Evolutionary conservation across 2,797 vertebrate species (phyloP), one percentile per base, ranked within the genome.

Genomic region (Merluccius polli): DNA sequence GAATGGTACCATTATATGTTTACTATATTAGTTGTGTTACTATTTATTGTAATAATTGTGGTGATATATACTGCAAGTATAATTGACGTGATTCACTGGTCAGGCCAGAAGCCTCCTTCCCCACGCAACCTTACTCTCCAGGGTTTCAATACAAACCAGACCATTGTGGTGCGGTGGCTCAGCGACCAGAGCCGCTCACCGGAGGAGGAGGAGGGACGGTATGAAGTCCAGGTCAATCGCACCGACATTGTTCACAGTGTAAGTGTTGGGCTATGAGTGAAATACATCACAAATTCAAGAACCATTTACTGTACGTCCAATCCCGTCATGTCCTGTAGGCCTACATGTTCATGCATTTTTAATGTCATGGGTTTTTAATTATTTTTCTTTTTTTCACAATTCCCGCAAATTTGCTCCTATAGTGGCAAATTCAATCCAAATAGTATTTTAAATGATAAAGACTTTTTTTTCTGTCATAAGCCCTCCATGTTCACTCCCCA

Each of bases 141-240:
- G 48, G 29, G 76, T 15, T 2, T 72, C 24, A 69, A 16, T 65
- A 74, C 72, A 11, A 70, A 65, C 67, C 87, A 81, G 63, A 86
- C 73, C 29, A 84, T 89, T 6, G 18, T 35, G 10, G 82, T 89
- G 59, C 85, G 72, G 63, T 89, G 89, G 89, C 21, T 69, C 77
- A 65, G 73, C 7, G 78, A 79, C 73, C 69, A 44, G 44, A 82
- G 73, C 6, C 13, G 38, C 52, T 69, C 36, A 5, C 32, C 10
- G 63, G 75, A 31, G 32, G 12, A 38, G 65, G 33, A 48, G 65
- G 33, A 48, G 13, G 21, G 76, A 48, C 18, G 12, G n/a, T 88
- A 81, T 78, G 84, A 90, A 82, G 74, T 93, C 74, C 90, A 93
- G 81, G 79, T 93, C 1, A 65, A 82, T 71, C 85, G 83, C 68